These are phyloP conservation scores for Mugil cephalus DNA, from an alignment of 2,113 vertebrate species.

Conservation along the genomic window DNA sequence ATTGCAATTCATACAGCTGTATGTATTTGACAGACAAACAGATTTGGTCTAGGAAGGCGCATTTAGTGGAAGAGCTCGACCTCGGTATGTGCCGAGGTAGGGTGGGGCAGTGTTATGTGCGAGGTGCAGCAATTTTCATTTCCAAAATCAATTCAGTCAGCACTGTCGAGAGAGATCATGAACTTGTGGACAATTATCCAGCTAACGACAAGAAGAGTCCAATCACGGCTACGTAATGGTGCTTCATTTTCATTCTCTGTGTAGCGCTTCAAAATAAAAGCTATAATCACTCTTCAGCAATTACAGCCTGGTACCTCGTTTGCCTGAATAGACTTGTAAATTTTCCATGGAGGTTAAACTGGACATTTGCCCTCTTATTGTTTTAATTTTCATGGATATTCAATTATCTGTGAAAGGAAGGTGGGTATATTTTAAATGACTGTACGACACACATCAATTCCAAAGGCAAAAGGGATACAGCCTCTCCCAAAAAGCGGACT, in stretches of 20 bases:
- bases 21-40: conserved; percentile 3
- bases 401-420: conserved; percentile 56
- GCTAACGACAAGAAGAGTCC: conserved; percentile 64
- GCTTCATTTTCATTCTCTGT: conserved; percentile 61
- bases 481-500: neutral
- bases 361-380: conserved; percentile 61
- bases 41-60: conserved; percentile 11
- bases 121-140: conserved; percentile 48
- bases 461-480: neutral
- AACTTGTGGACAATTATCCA: conserved; percentile 70
- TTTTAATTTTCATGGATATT: conserved; percentile 58
- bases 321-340: conserved; percentile 60
- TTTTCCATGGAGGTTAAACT: conserved; percentile 72
- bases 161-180: conserved; percentile 48
- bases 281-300: conserved; percentile 74
- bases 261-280: conserved; percentile 73
- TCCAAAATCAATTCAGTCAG: conserved; percentile 55
- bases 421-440: conserved; percentile 39
- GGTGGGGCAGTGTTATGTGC: conserved; percentile 14
- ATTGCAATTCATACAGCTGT: no score
- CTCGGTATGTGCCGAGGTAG: conserved; percentile 23
- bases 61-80: conserved; percentile 14
- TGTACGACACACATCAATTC: neutral
- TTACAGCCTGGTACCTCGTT: conserved; percentile 62
- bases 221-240: conserved; percentile 65